Evolutionary conservation across 2,797 vertebrate genomes (phyloP).

Genomic region (Sparidentex hasta): DNA sequence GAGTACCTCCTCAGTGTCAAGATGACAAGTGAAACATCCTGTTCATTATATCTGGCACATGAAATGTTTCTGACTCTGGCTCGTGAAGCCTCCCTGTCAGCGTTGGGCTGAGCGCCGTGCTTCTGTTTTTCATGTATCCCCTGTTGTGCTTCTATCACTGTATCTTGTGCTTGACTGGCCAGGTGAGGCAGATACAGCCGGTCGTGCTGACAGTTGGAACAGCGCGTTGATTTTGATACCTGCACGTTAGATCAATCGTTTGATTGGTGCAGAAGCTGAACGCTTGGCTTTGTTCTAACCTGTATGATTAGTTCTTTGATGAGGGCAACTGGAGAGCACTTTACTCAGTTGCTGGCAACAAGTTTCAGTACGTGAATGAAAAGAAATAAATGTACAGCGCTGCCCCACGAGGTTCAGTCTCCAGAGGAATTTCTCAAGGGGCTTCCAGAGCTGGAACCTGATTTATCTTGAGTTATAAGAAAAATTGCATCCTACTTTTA

Average conservation of each 20-base stretch:
- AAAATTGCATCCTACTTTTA: slow-evolving; percentile 28
- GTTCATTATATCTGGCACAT: slow-evolving; percentile 12
- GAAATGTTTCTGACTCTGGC: slow-evolving; percentile 26
- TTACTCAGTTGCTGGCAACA: slow-evolving; percentile 25
- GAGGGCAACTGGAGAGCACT: slow-evolving; percentile 37
- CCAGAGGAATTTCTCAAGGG: slow-evolving; percentile 23
- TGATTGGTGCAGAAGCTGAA: slow-evolving; percentile 57
- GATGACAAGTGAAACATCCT: slow-evolving; percentile 17
- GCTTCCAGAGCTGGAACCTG: slow-evolving; percentile 27
- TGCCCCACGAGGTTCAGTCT: slow-evolving; percentile 20
- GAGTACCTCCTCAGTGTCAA: neutral
- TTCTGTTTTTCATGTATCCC: slow-evolving; percentile 48
- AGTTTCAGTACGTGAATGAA: slow-evolving; percentile 20
- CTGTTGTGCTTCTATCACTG: slow-evolving; percentile 64
- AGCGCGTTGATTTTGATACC: slow-evolving; percentile 54
- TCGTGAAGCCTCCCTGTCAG: slow-evolving; percentile 28
- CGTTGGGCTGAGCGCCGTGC: slow-evolving; percentile 17
- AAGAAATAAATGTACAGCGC: slow-evolving; percentile 11
- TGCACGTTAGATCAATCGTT: slow-evolving; percentile 69
- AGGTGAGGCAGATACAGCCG: slow-evolving; percentile 58
- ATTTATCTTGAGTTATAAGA: slow-evolving; percentile 43
- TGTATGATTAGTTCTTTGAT: slow-evolving; percentile 50
- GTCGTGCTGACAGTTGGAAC: slow-evolving; percentile 69
- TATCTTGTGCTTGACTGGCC: slow-evolving; percentile 67
- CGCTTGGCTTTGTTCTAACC: slow-evolving; percentile 34